phyloP scores from a whole-genome alignment of 2,888 invertebrate genomes.

The Macaria liturata region DNA sequence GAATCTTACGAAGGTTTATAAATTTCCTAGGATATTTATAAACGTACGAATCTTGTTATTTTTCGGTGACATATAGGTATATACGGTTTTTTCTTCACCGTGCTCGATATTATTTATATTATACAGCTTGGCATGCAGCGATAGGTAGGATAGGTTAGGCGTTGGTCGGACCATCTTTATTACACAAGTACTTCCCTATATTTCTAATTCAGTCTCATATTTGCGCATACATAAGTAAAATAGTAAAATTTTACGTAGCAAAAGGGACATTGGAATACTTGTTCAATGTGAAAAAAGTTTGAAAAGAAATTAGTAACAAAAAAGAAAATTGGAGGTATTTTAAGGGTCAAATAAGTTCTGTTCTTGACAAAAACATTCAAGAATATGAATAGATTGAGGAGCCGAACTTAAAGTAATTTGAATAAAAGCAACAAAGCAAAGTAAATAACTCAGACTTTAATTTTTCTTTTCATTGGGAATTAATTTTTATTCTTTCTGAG shows the following conservation, averaged over 20 bases:
- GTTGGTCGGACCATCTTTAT: constrained; percentile 20
- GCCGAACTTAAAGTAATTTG: not conserved
- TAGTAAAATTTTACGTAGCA: constrained; percentile 36
- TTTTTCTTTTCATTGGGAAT: not conserved
- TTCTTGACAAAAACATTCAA: too few species aligned
- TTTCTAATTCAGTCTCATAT: constrained; percentile 79
- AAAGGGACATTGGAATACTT: constrained; percentile 26
- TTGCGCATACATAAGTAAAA: constrained; percentile 73
- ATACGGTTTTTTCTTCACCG: too few species aligned
- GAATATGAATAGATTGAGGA: not conserved
- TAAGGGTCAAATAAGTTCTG: not conserved
- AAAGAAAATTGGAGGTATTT: too few species aligned
- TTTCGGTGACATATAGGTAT: too few species aligned
- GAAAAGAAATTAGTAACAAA: too few species aligned
- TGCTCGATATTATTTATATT: too few species aligned
- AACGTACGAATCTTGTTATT: too few species aligned
- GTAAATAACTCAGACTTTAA: not conserved
- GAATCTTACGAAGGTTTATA: too few species aligned
- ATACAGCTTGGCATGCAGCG: too few species aligned
- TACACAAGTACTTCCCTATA: constrained; percentile 53
- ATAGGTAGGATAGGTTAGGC: too few species aligned
- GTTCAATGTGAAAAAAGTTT: not conserved
- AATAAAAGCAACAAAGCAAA: not conserved
- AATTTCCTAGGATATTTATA: too few species aligned
- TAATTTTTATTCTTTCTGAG: not conserved